phyloP scores from a whole-genome alignment of 2,888 invertebrate species.

The Lycophotia porphyrea region DNA sequence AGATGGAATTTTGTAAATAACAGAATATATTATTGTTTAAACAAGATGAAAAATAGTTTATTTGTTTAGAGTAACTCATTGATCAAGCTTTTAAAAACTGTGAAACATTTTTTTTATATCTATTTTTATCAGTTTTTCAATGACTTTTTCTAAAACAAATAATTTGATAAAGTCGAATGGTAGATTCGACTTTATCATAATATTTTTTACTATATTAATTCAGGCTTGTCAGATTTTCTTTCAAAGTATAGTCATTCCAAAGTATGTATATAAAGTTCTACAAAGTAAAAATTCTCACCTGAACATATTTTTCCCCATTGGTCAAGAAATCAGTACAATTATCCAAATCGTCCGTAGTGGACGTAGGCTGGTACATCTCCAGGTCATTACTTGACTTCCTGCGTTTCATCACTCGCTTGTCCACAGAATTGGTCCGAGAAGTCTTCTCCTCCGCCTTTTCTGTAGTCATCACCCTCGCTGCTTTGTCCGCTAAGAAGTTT shows the following conservation, averaged over 20 bases:
- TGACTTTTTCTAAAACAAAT: background rate
- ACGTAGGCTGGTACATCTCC: conserved; percentile 87
- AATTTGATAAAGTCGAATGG: no score
- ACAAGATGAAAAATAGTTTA: background rate
- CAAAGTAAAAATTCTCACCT: conserved; percentile 72
- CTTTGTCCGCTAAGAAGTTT: conserved; percentile 84
- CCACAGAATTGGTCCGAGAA: conserved; percentile 75
- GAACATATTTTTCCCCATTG: conserved; percentile 84
- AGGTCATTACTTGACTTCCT: conserved; percentile 85
- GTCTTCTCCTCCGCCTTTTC: conserved; percentile 77
- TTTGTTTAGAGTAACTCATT: background rate
- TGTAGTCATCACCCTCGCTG: conserved; percentile 86
- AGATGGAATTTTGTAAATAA: conserved; percentile 13
- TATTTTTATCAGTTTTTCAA: background rate
- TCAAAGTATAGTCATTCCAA: no score
- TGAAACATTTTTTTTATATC: background rate
- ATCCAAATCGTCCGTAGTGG: conserved; percentile 86
- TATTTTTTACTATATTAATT: background rate
- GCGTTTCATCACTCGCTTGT: conserved; percentile 80
- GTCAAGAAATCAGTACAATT: conserved; percentile 80
- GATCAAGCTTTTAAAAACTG: background rate
- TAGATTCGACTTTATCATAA: no score
- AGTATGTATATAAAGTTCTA: no score
- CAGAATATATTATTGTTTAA: background rate
- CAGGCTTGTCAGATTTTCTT: no score